Evolutionary conservation across 2,797 vertebrate genomes (phyloP), one percentile per base, ranked within the genome.

Genomic region (Onychomys torridus): DNA sequence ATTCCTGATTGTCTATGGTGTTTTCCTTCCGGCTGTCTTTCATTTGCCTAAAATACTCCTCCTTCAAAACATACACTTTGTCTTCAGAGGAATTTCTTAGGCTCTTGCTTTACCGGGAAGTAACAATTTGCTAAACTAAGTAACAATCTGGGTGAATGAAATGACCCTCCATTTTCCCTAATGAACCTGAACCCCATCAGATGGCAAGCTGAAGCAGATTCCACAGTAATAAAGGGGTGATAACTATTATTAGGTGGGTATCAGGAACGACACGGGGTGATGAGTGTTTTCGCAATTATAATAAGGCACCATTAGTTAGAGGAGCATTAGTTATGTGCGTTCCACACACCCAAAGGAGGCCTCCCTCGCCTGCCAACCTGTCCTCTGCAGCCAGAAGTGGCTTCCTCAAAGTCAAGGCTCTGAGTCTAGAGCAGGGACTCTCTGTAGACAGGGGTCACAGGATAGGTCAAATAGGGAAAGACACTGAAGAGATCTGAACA

Each of bases 81-180:
- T 13, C 92, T 93, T 79, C 49, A 89, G 77, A 73, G 93, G 96
- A 87, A 96, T 97, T 96, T 96, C 95, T 94, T 55, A 65, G 92
- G 76, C 78, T 98, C 61, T 90, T 77, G 86, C 97, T 97, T 96
- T 94, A 89, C 32, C 2, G 94, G 98, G 96, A 97, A 97, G 97
- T 96, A 98, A 97, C 98, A 98, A 98, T 98, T 98, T 98, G 98
- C 69, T 69, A 2, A 34, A 98, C 97, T 97, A 97, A 97, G 97
- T 97, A 98, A 97, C 98, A 98, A 98, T 98, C 98, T 98, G 14
- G 92, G 95, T 57, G 91, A 93, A 59, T 92, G 37, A 86, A 89
- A 97, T 96, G 43, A 85, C 83, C 95, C 97, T 97, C 97, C 88
- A 96, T 94, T 96, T 40, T 92, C 92, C 79, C 57, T 93, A 92